Evolutionary conservation across 2,113 vertebrate species (phyloP).

Genomic region (Melanotaenia duboulayi): DNA sequence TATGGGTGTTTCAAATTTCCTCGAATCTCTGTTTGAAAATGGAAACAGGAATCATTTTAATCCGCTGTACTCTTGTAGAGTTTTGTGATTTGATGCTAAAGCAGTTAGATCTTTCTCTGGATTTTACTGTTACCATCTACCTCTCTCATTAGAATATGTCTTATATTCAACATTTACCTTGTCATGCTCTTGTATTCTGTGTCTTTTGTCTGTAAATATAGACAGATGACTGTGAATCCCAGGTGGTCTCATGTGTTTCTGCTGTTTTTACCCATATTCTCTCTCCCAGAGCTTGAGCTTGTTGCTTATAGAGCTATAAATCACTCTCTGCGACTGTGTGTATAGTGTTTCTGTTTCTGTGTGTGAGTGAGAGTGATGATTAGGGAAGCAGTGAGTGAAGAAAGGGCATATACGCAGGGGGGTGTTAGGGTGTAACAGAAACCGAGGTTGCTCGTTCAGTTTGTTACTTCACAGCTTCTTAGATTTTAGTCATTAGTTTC

Average conservation of each 20-base stretch:
- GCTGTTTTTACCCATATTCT: conserved; percentile 34
- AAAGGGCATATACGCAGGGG: neutral
- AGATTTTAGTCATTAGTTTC: neutral
- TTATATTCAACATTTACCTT: neutral
- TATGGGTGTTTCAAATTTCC: neutral
- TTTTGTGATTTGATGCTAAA: neutral
- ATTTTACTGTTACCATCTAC: neutral
- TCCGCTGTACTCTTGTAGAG: neutral
- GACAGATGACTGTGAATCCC: conserved; percentile 41
- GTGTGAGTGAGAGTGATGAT: conserved; percentile 10
- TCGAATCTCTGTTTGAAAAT: neutral
- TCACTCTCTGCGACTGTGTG: conserved; percentile 20
- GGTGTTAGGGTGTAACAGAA: conserved; percentile 21
- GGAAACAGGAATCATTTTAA: neutral
- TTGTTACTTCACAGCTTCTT: neutral
- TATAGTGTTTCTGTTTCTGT: conserved; percentile 9
- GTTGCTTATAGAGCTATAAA: conserved; percentile 50
- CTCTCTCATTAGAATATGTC: neutral
- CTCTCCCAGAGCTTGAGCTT: conserved; percentile 23
- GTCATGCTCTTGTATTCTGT: neutral
- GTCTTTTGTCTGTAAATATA: conserved; percentile 30
- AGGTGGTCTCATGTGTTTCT: conserved; percentile 46
- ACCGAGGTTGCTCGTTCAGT: neutral
- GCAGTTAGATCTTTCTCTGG: neutral
- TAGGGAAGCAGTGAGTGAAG: conserved; percentile 10